phyloP scores from a whole-genome alignment of 1,140 invertebrate species.

The Pseudachorutes palmiensis region DNA sequence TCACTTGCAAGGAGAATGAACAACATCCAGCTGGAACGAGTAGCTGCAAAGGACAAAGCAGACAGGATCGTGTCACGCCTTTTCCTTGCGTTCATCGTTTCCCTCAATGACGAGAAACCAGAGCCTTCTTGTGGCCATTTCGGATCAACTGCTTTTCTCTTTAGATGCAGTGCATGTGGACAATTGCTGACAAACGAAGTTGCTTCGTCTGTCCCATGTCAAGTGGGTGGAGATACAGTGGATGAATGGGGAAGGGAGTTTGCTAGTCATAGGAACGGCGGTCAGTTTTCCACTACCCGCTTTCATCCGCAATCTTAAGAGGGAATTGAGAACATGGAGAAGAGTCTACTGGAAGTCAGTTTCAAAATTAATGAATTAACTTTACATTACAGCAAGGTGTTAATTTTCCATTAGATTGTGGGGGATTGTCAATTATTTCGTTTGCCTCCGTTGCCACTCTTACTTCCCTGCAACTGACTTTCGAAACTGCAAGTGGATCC shows the following conservation, averaged over 20 bases:
- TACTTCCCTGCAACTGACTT: not conserved
- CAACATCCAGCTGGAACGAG: constrained; percentile 26
- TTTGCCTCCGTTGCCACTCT: not conserved
- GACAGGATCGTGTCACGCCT: constrained; percentile 74
- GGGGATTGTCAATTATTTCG: not conserved
- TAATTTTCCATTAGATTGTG: not conserved
- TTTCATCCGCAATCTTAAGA: constrained; percentile 64
- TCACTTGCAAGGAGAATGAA: constrained; percentile 22
- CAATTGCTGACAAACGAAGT: constrained; percentile 51
- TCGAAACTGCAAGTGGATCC: not conserved
- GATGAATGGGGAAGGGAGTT: constrained; percentile 59
- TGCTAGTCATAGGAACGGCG: constrained; percentile 52
- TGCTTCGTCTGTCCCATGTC: constrained; percentile 39
- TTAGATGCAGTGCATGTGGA: constrained; percentile 57
- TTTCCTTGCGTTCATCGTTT: constrained; percentile 70
- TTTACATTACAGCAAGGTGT: too few relatives aligned
- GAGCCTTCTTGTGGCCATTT: constrained; percentile 67
- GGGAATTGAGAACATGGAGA: constrained; percentile 72
- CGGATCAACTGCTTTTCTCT: constrained; percentile 63
- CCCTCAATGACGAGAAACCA: constrained; percentile 59
- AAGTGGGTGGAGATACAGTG: constrained; percentile 55
- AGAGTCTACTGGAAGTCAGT: constrained; percentile 74
- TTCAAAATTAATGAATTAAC: not conserved
- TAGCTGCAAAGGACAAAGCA: constrained; percentile 60
- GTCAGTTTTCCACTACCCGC: constrained; percentile 71